Conservation (phyloP, 2,888 invertebrate species). For the Xestia c-nigrum region DNA sequence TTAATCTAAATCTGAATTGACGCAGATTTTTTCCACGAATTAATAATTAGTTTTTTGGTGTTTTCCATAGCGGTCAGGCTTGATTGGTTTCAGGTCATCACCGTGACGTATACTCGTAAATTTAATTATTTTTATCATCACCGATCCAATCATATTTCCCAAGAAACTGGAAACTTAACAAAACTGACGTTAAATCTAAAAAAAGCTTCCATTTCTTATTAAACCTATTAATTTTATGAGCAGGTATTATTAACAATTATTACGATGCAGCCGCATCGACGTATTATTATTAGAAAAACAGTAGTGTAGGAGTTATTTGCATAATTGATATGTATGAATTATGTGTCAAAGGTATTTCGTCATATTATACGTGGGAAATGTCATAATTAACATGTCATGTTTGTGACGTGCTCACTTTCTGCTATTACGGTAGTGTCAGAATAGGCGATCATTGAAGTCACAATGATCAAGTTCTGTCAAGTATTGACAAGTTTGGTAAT, state of each 20-base stretch:
- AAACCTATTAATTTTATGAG: constrained; percentile 3
- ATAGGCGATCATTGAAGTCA: too few species aligned
- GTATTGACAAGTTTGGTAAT: too few species aligned
- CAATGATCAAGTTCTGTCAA: too few species aligned
- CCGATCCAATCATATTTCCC: constrained; percentile 12
- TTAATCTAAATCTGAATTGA: background rate
- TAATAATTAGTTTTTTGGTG: background rate
- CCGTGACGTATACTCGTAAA: background rate
- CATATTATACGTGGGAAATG: background rate
- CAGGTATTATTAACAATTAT: background rate
- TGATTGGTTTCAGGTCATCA: background rate
- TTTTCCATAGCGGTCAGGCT: background rate
- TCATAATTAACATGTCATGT: constrained; percentile 5
- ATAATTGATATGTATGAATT: background rate
- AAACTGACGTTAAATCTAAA: constrained; percentile 9
- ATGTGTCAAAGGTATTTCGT: background rate
- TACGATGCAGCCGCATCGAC: background rate
- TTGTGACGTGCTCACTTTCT: constrained; percentile 10
- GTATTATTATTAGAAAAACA: background rate
- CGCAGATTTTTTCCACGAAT: constrained; percentile 6
- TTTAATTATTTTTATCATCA: too few species aligned
- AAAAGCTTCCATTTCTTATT: background rate
- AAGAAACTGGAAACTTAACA: background rate
- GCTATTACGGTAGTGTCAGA: too few species aligned
- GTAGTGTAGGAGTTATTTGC: background rate